Evolutionary conservation across 2,888 invertebrate species (phyloP).

Genomic region (Ligdia adustata): DNA sequence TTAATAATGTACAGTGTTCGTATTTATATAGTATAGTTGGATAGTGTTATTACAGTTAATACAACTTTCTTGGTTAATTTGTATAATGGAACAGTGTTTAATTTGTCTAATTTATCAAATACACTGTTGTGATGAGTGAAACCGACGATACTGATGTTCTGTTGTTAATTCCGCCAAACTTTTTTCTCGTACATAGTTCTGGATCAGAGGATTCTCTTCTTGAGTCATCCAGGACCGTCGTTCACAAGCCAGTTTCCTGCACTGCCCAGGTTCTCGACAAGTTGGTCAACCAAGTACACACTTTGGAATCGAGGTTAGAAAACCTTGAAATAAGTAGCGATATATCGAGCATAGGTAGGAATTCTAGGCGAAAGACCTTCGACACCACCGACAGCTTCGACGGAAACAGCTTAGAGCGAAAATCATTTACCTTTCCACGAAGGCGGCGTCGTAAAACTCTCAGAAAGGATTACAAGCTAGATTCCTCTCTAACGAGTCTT

Average conservation of each 20-base stretch:
- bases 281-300: conserved; percentile 85
- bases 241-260: conserved; percentile 71
- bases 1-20: too few relatives aligned
- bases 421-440: conserved; percentile 72
- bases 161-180: conserved; percentile 90
- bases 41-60: too few relatives aligned
- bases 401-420: conserved; percentile 60
- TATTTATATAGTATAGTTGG: too few relatives aligned
- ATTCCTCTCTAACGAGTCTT: conserved; percentile 62
- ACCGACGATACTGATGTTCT: conserved; percentile 93
- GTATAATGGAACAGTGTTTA: conserved; percentile 62
- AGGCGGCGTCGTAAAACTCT: conserved; percentile 60
- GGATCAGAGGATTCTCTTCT: conserved; percentile 80
- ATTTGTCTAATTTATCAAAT: conserved; percentile 22
- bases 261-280: conserved; percentile 79
- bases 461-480: conserved; percentile 48
- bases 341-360: conserved; percentile 52
- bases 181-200: conserved; percentile 86
- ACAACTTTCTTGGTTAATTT: conserved; percentile 1
- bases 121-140: conserved; percentile 76
- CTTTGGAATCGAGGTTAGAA: conserved; percentile 83
- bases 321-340: conserved; percentile 67
- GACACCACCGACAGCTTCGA: conserved; percentile 65
- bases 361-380: conserved; percentile 48
- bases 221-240: conserved; percentile 74